Evolutionary conservation across 2,113 vertebrate genomes (phyloP).

Genomic region (Gracilinanus agilis): DNA sequence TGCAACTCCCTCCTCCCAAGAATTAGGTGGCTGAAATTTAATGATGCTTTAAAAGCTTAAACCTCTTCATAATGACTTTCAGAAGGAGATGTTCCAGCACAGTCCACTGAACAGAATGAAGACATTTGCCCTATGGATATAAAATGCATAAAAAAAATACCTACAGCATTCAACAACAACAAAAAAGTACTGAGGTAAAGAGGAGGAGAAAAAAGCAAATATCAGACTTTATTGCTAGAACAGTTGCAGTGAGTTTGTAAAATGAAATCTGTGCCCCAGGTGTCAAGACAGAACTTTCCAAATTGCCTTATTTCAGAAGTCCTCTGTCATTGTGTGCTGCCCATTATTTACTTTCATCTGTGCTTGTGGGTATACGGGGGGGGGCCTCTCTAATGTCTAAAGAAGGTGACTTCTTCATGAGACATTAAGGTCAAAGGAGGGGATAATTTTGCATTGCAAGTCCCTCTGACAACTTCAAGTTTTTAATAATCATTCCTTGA

Average conservation of each 20-base stretch:
- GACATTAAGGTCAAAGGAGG: conserved; percentile 50
- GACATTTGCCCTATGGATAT: neutral
- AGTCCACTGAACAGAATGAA: conserved; percentile 38
- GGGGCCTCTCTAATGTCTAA: neutral
- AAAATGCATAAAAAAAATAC: conserved; percentile 27
- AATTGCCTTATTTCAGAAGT: conserved; percentile 42
- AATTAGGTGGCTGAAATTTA: conserved; percentile 39
- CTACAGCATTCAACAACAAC: neutral
- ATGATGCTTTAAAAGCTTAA: conserved; percentile 13
- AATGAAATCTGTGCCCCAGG: conserved; percentile 19
- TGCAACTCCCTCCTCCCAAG: too few species aligned
- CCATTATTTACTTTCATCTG: neutral
- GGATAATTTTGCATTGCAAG: conserved; percentile 27
- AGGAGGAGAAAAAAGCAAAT: neutral
- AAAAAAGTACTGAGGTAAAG: neutral
- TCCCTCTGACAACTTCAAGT: conserved; percentile 1
- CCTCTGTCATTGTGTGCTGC: neutral
- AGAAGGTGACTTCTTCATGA: conserved; percentile 40
- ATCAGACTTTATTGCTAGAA: conserved; percentile 57
- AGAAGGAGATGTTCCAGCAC: conserved; percentile 15
- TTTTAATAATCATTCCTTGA: conserved; percentile 38
- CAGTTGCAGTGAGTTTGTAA: conserved; percentile 45
- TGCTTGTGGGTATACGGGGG: conserved; percentile 2
- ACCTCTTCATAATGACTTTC: conserved; percentile 32
- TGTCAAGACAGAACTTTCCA: neutral